Evolutionary conservation across 2,113 vertebrate genomes (phyloP).

Genomic region (Drymodes brunneopygia): DNA sequence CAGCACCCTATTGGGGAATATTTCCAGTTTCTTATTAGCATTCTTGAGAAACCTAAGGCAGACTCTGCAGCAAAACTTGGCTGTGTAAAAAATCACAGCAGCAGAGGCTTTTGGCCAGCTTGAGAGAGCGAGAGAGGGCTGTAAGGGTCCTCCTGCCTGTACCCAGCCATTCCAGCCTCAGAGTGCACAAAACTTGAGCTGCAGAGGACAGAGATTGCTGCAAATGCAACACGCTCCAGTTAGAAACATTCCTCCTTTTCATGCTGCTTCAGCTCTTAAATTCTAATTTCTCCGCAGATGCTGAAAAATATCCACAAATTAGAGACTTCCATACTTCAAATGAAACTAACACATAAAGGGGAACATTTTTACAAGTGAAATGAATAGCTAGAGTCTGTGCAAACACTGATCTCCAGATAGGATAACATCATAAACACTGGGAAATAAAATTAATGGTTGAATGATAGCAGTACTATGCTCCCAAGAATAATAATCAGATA

Average conservation of each 20-base stretch:
- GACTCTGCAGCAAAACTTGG: background rate
- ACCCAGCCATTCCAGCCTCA: background rate
- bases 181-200: background rate
- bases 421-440: slow-evolving; percentile 20
- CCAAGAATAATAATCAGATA: slow-evolving; percentile 31
- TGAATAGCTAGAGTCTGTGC: background rate
- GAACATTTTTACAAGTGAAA: slow-evolving; percentile 1
- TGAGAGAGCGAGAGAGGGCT: background rate
- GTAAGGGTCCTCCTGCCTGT: background rate
- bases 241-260: background rate
- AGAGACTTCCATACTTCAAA: background rate
- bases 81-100: background rate
- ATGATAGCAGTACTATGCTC: background rate
- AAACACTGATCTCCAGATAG: slow-evolving; percentile 19
- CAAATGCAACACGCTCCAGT: background rate
- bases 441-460: slow-evolving; percentile 50
- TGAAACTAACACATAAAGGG: background rate
- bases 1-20: background rate
- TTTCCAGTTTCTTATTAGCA: background rate
- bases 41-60: background rate
- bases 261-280: background rate
- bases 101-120: background rate
- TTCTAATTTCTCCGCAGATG: background rate
- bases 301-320: background rate
- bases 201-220: background rate